phyloP scores from a whole-genome alignment of 2,113 vertebrate genomes.

The Artemisiospiza belli region DNA sequence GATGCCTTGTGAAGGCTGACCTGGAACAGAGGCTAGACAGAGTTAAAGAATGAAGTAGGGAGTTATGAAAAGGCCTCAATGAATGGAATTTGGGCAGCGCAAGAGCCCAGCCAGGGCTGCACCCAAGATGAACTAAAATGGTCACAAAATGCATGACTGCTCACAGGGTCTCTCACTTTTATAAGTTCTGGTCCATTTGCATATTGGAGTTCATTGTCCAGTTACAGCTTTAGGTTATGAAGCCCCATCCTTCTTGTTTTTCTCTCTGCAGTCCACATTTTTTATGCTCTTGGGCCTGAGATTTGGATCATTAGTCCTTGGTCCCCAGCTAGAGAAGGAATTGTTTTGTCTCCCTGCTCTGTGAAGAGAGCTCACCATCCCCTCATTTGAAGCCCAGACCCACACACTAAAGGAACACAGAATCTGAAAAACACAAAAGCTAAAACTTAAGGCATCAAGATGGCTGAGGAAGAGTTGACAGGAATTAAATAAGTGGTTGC shows the following conservation, averaged over 20 bases:
- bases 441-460: not conserved
- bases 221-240: fast-evolving
- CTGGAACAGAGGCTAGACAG: not conserved
- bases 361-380: not conserved
- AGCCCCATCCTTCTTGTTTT: not conserved
- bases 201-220: not conserved
- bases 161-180: not conserved
- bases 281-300: not conserved
- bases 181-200: not conserved
- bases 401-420: not conserved
- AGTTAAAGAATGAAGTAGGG: not conserved
- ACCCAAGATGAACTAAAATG: not conserved
- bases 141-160: fast-evolving
- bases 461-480: not conserved
- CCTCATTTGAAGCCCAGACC: not conserved
- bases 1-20: not conserved
- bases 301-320: not conserved
- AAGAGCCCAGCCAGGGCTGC: not conserved
- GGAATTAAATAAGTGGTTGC: not conserved
- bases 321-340: not conserved
- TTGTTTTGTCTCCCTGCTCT: not conserved
- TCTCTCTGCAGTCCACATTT: not conserved
- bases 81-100: not conserved
- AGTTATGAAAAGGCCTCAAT: not conserved
- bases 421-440: not conserved